Evolutionary conservation across 2,797 vertebrate species (phyloP).

Genomic region (Macropus fuliginosus): DNA sequence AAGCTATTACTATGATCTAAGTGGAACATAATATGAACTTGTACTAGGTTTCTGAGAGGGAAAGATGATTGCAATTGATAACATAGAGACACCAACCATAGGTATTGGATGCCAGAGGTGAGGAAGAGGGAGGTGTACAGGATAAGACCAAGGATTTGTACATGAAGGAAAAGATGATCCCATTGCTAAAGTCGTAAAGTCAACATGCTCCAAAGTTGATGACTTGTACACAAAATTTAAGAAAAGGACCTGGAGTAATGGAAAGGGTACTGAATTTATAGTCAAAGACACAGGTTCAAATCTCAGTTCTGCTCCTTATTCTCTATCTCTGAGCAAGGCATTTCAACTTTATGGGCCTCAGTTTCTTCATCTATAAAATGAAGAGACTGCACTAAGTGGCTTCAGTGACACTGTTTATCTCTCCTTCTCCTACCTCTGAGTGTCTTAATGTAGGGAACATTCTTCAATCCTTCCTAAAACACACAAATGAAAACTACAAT

Average conservation of each 20-base stretch:
- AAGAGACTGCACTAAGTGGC: not conserved
- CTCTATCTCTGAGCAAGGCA: not conserved
- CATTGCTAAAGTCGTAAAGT: not conserved
- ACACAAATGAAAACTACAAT: not conserved
- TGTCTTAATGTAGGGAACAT: not conserved
- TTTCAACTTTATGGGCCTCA: not conserved
- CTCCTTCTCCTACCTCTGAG: not conserved
- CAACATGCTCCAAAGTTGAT: not conserved
- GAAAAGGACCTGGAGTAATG: too few species aligned
- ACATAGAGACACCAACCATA: not conserved
- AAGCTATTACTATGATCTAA: not conserved
- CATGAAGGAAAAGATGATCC: not conserved
- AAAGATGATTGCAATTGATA: not conserved
- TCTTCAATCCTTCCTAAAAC: not conserved
- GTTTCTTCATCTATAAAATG: not conserved
- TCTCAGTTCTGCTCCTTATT: not conserved
- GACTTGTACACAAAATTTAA: not conserved
- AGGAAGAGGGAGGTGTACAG: not conserved
- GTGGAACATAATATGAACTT: not conserved
- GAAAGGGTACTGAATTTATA: not conserved
- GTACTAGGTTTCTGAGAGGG: not conserved
- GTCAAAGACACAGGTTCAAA: not conserved
- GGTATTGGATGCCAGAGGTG: not conserved
- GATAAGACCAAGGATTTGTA: not conserved
- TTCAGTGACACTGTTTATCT: not conserved